These are phyloP conservation scores for Scophthalmus maximus DNA, from an alignment of 2,113 vertebrate species.

Conservation along the genomic window DNA sequence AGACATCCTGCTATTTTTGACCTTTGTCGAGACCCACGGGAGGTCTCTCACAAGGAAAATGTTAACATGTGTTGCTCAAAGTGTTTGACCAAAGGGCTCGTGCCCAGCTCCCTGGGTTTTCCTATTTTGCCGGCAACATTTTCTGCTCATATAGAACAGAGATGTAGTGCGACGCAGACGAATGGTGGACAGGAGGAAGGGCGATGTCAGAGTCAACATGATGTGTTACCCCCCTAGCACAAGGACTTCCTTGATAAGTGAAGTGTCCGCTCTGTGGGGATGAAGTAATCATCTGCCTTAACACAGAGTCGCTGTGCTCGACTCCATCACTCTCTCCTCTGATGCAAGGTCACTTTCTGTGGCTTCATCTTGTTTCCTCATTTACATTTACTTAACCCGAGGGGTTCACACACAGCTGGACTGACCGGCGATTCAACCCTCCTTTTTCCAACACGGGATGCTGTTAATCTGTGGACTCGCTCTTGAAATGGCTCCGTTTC, in stretches of 20 bases:
- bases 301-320: conserved; percentile 7
- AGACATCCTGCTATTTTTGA: neutral
- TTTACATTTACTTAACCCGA: conserved; percentile 62
- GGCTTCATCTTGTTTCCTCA: conserved; percentile 50
- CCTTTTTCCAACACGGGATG: conserved; percentile 11
- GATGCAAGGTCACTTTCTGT: conserved; percentile 55
- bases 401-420: conserved; percentile 53
- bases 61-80: neutral
- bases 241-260: conserved; percentile 22
- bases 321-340: conserved; percentile 16
- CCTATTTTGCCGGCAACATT: too few species aligned
- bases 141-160: neutral
- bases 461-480: conserved; percentile 33
- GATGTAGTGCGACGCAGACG: too few species aligned
- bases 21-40: neutral
- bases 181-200: neutral
- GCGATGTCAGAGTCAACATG: conserved; percentile 25
- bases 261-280: conserved; percentile 1
- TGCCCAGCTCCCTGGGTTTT: neutral
- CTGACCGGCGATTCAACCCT: conserved; percentile 38
- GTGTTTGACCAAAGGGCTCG: neutral
- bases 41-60: neutral
- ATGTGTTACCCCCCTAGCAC: conserved; percentile 2
- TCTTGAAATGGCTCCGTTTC: conserved; percentile 30
- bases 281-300: conserved; percentile 11